Conservation (phyloP, 2,797 vertebrate species). For the Knipowitschia caucasica region DNA sequence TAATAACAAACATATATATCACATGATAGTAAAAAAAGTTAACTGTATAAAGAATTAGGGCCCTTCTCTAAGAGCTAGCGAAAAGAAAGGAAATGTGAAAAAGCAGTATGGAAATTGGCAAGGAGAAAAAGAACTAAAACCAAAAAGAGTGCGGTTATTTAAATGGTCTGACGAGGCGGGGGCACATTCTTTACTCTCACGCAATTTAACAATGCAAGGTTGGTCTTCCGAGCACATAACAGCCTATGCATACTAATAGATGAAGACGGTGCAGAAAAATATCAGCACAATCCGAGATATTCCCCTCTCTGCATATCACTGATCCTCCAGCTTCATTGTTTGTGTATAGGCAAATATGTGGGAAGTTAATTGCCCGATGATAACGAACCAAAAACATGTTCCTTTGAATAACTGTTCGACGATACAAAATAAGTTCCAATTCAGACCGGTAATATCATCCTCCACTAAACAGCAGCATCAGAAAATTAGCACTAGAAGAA, state of each 20-base stretch:
- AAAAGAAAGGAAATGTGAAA: conserved; percentile 7
- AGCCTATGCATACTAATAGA: conserved; percentile 53
- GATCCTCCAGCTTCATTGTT: conserved; percentile 43
- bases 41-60: conserved; percentile 20
- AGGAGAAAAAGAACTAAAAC: conserved; percentile 18
- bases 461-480: conserved; percentile 8
- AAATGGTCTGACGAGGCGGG: conserved; percentile 24
- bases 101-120: conserved; percentile 9
- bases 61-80: background rate
- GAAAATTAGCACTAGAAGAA: conserved; percentile 17
- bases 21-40: too few relatives aligned
- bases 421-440: conserved; percentile 34
- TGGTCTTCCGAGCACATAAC: conserved; percentile 48
- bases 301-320: conserved; percentile 59
- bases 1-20: too few relatives aligned
- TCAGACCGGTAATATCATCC: conserved; percentile 23
- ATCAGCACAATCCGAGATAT: conserved; percentile 60
- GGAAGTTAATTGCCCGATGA: conserved; percentile 57
- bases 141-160: conserved; percentile 18
- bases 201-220: conserved; percentile 42
- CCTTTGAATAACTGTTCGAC: conserved; percentile 31
- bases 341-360: conserved; percentile 24
- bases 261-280: conserved; percentile 49
- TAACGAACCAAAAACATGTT: conserved; percentile 43
- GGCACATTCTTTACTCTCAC: conserved; percentile 40